Conservation (phyloP, 2,888 invertebrate genomes). For the Hypomecis punctinalis region DNA sequence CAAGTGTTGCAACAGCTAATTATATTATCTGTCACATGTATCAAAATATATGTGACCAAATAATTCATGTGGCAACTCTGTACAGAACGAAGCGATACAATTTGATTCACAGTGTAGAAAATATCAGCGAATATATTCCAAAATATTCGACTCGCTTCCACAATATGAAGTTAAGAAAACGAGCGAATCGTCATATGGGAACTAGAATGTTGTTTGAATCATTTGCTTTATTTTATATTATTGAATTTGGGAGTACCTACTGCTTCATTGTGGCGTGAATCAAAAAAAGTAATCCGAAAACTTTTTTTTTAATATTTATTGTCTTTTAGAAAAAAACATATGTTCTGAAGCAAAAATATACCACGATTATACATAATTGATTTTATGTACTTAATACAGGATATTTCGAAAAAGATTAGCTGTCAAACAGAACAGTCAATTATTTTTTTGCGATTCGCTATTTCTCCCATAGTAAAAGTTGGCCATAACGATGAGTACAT, state of each 20-base stretch:
- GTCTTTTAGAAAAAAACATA: too few species aligned
- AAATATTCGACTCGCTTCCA: constrained; percentile 44
- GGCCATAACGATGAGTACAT: too few species aligned
- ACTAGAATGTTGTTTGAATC: constrained; percentile 21
- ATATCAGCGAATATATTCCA: constrained; percentile 47
- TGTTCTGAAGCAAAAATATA: too few species aligned
- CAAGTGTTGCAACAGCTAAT: too few species aligned
- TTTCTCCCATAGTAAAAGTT: too few species aligned
- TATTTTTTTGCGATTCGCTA: too few species aligned
- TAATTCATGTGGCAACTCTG: constrained; percentile 18
- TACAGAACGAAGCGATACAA: constrained; percentile 54
- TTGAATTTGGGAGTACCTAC: constrained; percentile 22
- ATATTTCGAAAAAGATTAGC: too few species aligned
- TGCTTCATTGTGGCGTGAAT: constrained; percentile 4
- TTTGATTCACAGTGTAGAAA: constrained; percentile 52
- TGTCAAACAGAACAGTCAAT: too few species aligned
- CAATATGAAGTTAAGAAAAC: constrained; percentile 43
- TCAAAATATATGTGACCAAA: too few species aligned
- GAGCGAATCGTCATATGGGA: constrained; percentile 38
- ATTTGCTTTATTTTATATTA: constrained; percentile 31
- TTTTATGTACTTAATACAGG: too few species aligned
- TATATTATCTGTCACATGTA: too few species aligned
- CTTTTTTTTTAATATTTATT: not conserved
- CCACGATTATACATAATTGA: too few species aligned
- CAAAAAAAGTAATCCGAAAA: not conserved